Evolutionary conservation across 2,888 invertebrate species (phyloP).

Genomic region (Gymnosoma rotundatum): DNA sequence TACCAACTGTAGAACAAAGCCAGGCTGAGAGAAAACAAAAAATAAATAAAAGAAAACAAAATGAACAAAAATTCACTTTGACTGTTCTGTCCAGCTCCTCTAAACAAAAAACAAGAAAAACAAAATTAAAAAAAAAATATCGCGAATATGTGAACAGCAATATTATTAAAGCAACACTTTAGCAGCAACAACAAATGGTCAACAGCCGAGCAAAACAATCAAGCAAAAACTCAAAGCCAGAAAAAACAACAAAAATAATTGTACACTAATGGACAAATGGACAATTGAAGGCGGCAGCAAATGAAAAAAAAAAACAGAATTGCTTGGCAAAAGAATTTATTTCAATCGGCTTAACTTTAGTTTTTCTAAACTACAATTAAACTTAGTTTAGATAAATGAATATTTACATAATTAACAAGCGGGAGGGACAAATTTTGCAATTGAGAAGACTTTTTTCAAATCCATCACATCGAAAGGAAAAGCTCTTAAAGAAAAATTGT

Average conservation of each 20-base stretch:
- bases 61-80: slow-evolving; percentile 60
- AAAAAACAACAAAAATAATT: slow-evolving; percentile 11
- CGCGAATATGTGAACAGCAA: slow-evolving; percentile 34
- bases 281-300: slow-evolving; percentile 42
- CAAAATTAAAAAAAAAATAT: slow-evolving; percentile 8
- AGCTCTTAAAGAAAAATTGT: not conserved
- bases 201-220: slow-evolving; percentile 15
- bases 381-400: not conserved
- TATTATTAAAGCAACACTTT: slow-evolving; percentile 5
- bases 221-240: slow-evolving; percentile 37
- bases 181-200: slow-evolving; percentile 44
- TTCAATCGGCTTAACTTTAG: slow-evolving; percentile 13
- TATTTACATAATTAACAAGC: not conserved
- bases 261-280: slow-evolving; percentile 40
- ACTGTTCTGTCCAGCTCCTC: slow-evolving; percentile 62
- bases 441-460: not conserved
- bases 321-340: slow-evolving; percentile 30
- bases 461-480: too few relatives aligned
- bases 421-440: not conserved
- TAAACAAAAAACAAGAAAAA: slow-evolving; percentile 35
- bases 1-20: slow-evolving; percentile 24
- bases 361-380: not conserved
- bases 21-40: slow-evolving; percentile 37
- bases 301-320: slow-evolving; percentile 4
- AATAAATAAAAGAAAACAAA: slow-evolving; percentile 11